Evolutionary conservation across 2,113 vertebrate genomes (phyloP).

Genomic region (Phalacrocorax pelagicus): DNA sequence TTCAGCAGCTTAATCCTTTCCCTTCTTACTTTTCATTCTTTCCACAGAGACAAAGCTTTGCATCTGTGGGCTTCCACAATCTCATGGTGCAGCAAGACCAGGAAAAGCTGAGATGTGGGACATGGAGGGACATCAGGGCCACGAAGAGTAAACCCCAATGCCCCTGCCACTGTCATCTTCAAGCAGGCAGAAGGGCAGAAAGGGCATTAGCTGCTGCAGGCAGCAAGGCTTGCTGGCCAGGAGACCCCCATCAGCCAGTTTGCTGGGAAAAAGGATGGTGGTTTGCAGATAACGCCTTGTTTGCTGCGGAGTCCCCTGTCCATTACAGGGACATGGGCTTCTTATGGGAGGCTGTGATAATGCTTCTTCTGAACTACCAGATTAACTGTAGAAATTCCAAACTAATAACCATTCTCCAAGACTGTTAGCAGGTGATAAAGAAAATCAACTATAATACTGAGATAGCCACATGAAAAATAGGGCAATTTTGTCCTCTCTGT

Average conservation of each 20-base stretch:
- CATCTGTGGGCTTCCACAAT: fast-evolving
- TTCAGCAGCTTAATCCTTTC: neutral
- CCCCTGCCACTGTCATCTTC: neutral
- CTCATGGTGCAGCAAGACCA: neutral
- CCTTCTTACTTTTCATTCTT: neutral
- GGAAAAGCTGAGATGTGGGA: neutral
- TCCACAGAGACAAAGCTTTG: neutral
- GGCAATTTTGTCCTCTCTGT: constrained; percentile 59
- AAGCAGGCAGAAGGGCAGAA: neutral
- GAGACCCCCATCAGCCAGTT: neutral
- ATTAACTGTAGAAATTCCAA: constrained; percentile 48
- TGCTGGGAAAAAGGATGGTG: neutral
- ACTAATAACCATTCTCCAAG: constrained; percentile 50
- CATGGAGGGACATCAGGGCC: neutral
- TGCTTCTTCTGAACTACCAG: constrained; percentile 23
- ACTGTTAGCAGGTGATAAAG: constrained; percentile 54
- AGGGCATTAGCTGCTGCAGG: neutral
- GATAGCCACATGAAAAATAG: constrained; percentile 67
- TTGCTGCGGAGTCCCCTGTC: neutral
- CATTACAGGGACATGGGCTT: neutral
- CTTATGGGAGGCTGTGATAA: neutral
- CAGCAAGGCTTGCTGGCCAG: neutral
- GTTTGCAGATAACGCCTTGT: neutral
- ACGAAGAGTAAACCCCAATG: neutral
- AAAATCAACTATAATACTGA: constrained; percentile 42